Evolutionary conservation across 2,797 vertebrate genomes (phyloP), one percentile per base, ranked within the genome.

Genomic region (Balearica regulorum): DNA sequence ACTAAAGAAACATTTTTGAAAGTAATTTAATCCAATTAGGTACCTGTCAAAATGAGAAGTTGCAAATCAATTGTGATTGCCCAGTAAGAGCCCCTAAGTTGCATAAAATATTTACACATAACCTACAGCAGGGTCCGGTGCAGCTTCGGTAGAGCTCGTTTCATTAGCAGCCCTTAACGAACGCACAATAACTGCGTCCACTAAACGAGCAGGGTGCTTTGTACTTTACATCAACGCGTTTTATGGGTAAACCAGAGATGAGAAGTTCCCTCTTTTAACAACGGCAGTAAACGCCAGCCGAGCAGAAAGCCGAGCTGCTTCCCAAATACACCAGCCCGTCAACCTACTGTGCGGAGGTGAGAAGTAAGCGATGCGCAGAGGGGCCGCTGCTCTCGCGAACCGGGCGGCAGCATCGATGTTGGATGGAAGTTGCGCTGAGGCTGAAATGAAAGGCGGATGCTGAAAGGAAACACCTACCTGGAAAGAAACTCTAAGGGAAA

Each of bases 401-500:
- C 64, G 18, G 51, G 12, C 37, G 11, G 62, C 58, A 70, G 48
- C 72, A 78, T 37, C 41, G 89, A 60, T 54, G 92, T 16, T 18
- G 48, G 16, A 84, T 20, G 90, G 39, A 84, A 66, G 55, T 5
- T 39, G 75, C 68, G 15, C 46, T 29, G 51, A 75, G 0, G 62
- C 33, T 16, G 5, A 87, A 66, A 77, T 8, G 68, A 89, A 90
- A 87, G 48, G 66, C 2, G 83, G 54, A 33, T 29, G 3, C 77
- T 79, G 48, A 64, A 92, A 95, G 83, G 91, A 80, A 95, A 90
- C 21, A 92, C 58, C 62, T 60, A 73, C 26, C 83, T 70, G 65
- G 70, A n/a, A 93, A 69, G 72, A 61, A 87, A 31, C 29, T 46
- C 44, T 5, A 21, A 21, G 33, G 58, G 81, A 62, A 82, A 89